phyloP scores from a whole-genome alignment of 2,797 vertebrate species.

The Mionectes olivaceus region DNA sequence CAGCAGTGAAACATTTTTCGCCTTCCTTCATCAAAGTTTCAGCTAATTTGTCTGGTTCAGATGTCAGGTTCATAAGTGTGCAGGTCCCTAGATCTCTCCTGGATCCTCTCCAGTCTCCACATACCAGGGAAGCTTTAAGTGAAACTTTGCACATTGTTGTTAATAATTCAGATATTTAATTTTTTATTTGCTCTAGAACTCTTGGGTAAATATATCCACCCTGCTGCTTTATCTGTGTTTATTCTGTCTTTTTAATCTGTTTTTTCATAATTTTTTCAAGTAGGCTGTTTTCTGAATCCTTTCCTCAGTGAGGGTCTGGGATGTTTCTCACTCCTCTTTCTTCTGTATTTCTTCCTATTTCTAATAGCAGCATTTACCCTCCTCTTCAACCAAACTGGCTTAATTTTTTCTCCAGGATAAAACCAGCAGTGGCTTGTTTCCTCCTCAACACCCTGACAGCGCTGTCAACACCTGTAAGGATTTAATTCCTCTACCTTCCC shows the following conservation, averaged over 20 bases:
- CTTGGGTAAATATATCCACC: background rate
- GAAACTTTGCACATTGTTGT: constrained; percentile 9
- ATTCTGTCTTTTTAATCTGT: background rate
- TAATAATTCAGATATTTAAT: constrained; percentile 49
- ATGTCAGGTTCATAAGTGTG: background rate
- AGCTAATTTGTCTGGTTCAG: background rate
- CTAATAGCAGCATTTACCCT: background rate
- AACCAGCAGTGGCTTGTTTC: background rate
- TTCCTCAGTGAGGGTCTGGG: background rate
- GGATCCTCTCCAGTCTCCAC: constrained; percentile 20
- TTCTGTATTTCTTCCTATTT: background rate
- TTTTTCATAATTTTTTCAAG: background rate
- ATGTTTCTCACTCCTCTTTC: background rate
- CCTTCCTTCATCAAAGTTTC: background rate
- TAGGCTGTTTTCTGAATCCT: background rate
- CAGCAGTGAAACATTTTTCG: background rate
- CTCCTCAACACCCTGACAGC: background rate
- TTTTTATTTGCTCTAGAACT: constrained; percentile 16
- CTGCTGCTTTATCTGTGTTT: background rate
- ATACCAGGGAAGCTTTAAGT: background rate
- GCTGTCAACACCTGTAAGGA: background rate
- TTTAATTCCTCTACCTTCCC: constrained; percentile 10
- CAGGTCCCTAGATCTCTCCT: constrained; percentile 24
- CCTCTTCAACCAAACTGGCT: background rate
- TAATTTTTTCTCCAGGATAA: background rate